Percentiles rank a stretch among this genome's conserved stretches.
These are phyloP conservation scores for Rhopalosiphum nymphaeae DNA, from an alignment of 2,888 invertebrate genomes.

Conservation along the genomic window DNA sequence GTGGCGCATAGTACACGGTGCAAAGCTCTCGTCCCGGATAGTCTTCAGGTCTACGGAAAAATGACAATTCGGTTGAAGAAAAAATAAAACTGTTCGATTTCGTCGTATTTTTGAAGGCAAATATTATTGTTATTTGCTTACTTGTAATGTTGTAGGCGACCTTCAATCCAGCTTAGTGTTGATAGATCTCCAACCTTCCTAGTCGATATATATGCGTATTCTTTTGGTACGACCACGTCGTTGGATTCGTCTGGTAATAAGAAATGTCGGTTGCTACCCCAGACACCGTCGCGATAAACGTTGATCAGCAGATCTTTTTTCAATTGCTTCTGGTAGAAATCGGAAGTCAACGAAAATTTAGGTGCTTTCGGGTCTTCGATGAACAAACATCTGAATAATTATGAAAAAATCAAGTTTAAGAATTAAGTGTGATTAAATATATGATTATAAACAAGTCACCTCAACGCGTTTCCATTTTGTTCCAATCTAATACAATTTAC, in stretches of 20 bases:
- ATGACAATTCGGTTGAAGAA: not conserved
- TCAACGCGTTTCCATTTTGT: slow-evolving; percentile 83
- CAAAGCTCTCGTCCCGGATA: slow-evolving; percentile 77
- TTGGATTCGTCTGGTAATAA: slow-evolving; percentile 73
- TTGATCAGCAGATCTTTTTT: slow-evolving; percentile 84
- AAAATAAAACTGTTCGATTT: not conserved
- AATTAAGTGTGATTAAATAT: not conserved
- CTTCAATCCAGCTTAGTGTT: slow-evolving; percentile 78
- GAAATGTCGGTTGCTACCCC: slow-evolving; percentile 87
- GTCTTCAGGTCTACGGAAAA: slow-evolving; percentile 70
- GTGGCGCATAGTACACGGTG: slow-evolving; percentile 90
- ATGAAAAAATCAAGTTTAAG: not conserved
- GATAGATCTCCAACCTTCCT: slow-evolving; percentile 87
- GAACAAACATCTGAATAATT: slow-evolving; percentile 50
- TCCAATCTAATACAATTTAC: slow-evolving; percentile 91
- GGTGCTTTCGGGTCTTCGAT: slow-evolving; percentile 65
- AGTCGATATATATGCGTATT: slow-evolving; percentile 84
- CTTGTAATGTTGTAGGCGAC: slow-evolving; percentile 48
- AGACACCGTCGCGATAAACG: slow-evolving; percentile 78
- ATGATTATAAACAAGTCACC: slow-evolving; percentile 70
- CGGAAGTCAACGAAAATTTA: slow-evolving; percentile 55
- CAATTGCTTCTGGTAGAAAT: slow-evolving; percentile 77
- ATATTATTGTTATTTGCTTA: not conserved
- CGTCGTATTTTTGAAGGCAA: not conserved
- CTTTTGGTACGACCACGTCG: slow-evolving; percentile 71